A percentile compares a stretch with the other conserved stretches of the same genome.
Evolutionary conservation across 2,888 invertebrate species (phyloP).

Genomic region (Sarcophaga caerulescens): DNA sequence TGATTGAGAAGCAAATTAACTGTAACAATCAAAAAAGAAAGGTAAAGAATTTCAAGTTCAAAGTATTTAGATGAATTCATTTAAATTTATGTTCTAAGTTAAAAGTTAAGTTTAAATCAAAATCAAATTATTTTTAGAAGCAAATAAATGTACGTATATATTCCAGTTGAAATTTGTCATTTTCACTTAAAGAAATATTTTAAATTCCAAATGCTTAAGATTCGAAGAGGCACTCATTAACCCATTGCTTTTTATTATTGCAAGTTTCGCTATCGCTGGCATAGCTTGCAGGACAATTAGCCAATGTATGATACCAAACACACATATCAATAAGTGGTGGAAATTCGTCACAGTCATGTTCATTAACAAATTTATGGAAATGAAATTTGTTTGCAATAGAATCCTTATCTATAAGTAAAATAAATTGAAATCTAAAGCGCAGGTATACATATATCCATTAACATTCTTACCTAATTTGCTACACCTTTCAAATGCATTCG

Average conservation of each 20-base stretch:
- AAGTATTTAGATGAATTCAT: too few species aligned
- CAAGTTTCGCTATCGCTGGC: slow-evolving; percentile 37
- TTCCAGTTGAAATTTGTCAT: too few species aligned
- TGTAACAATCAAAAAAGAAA: too few species aligned
- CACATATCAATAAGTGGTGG: slow-evolving; percentile 57
- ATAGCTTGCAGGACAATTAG: slow-evolving; percentile 56
- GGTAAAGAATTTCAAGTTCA: too few species aligned
- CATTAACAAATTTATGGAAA: slow-evolving; percentile 48
- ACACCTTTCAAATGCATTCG: slow-evolving; percentile 61
- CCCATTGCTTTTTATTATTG: slow-evolving; percentile 49
- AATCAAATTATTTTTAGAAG: too few species aligned
- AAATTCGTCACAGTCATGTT: slow-evolving; percentile 60
- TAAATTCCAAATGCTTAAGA: neutral
- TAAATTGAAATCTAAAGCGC: neutral
- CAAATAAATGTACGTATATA: too few species aligned
- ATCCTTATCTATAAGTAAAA: slow-evolving; percentile 27
- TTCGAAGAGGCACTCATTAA: slow-evolving; percentile 54
- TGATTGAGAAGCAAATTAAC: neutral
- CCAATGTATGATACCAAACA: slow-evolving; percentile 65
- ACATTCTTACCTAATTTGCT: slow-evolving; percentile 52
- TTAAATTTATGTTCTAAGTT: too few species aligned
- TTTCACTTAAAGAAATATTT: neutral
- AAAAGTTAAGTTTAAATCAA: too few species aligned
- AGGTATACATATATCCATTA: too few species aligned
- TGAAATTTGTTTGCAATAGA: slow-evolving; percentile 15